Percentiles rank a stretch among this genome's conserved stretches.
Evolutionary conservation across 1,140 invertebrate genomes (phyloP).

Genomic region (Calliopsis andreniformis): DNA sequence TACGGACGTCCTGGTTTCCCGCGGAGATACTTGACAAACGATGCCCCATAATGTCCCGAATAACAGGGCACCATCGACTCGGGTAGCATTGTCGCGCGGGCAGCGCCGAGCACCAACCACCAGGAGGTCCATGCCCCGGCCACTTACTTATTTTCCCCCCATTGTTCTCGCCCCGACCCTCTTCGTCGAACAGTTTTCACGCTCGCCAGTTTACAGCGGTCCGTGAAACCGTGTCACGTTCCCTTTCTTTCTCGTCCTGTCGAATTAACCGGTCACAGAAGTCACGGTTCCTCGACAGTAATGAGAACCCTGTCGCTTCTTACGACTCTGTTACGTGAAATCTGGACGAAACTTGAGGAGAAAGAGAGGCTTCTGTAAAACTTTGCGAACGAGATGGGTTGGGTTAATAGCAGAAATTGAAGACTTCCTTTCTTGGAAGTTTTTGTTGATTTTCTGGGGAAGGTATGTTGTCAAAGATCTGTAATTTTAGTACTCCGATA

Average conservation of each 20-base stretch:
- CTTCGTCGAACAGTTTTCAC: slow-evolving; percentile 41
- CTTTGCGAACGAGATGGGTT: too few species aligned
- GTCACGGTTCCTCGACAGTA: slow-evolving; percentile 6
- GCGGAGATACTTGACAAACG: slow-evolving; percentile 64
- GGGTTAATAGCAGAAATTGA: too few species aligned
- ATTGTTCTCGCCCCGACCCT: slow-evolving; percentile 38
- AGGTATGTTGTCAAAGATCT: too few species aligned
- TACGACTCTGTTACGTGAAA: slow-evolving; percentile 2
- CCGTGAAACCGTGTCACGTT: slow-evolving; percentile 48
- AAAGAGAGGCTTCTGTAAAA: too few species aligned
- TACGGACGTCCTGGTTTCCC: slow-evolving; percentile 56
- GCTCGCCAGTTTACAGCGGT: slow-evolving; percentile 34
- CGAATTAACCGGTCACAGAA: slow-evolving; percentile 18
- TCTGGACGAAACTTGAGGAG: too few species aligned
- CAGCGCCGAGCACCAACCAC: slow-evolving; percentile 30
- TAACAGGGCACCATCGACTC: slow-evolving; percentile 64
- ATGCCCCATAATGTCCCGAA: slow-evolving; percentile 65
- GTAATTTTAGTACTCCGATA: too few species aligned
- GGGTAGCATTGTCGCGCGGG: slow-evolving; percentile 53
- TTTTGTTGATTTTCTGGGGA: too few species aligned
- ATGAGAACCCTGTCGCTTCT: slow-evolving; percentile 26
- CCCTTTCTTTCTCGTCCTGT: slow-evolving; percentile 21
- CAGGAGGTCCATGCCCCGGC: slow-evolving; percentile 54
- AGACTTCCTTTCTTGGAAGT: too few species aligned
- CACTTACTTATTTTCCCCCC: slow-evolving; percentile 53